Conservation (phyloP, 2,888 invertebrate species). For the Archips xylosteana region DNA sequence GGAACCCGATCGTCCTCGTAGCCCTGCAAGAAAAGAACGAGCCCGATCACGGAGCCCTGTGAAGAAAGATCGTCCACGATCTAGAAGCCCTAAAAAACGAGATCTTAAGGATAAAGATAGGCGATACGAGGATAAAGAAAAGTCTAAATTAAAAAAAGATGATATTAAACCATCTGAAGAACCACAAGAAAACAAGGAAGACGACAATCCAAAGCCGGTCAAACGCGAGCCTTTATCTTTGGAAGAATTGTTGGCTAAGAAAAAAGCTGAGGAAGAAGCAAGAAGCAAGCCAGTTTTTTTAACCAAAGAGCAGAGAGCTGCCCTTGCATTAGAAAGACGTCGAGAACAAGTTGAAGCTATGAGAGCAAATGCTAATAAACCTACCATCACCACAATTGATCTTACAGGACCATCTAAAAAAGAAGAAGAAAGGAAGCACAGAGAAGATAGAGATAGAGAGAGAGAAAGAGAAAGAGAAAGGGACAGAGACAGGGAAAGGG, state of each 20-base stretch:
- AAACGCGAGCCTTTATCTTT: constrained; percentile 95
- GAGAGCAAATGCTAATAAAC: constrained; percentile 87
- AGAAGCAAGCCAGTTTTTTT: constrained; percentile 98
- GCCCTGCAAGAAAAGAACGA: constrained; percentile 66
- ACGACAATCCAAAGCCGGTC: constrained; percentile 71
- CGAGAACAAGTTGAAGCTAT: constrained; percentile 95
- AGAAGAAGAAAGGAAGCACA: constrained; percentile 74
- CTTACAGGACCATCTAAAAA: constrained; percentile 81
- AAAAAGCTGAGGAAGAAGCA: constrained; percentile 98
- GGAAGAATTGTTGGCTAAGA: constrained; percentile 97
- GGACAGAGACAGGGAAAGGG: constrained; percentile 86
- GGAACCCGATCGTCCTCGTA: constrained; percentile 67
- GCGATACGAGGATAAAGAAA: constrained; percentile 76
- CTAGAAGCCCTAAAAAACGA: constrained; percentile 68
- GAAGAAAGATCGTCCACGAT: constrained; percentile 55
- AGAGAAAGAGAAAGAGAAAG: constrained; percentile 76
- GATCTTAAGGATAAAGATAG: constrained; percentile 61
- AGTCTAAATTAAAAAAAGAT: constrained; percentile 69
- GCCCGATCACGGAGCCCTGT: constrained; percentile 63
- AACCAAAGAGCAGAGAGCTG: constrained; percentile 97
- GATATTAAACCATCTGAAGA: constrained; percentile 68
- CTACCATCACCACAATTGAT: constrained; percentile 75
- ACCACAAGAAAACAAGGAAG: constrained; percentile 68
- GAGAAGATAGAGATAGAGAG: constrained; percentile 77
- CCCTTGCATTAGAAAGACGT: constrained; percentile 94